Base-by-base conservation (phyloP, 2,888 invertebrate genomes). In the Lissonota sp. region DNA sequence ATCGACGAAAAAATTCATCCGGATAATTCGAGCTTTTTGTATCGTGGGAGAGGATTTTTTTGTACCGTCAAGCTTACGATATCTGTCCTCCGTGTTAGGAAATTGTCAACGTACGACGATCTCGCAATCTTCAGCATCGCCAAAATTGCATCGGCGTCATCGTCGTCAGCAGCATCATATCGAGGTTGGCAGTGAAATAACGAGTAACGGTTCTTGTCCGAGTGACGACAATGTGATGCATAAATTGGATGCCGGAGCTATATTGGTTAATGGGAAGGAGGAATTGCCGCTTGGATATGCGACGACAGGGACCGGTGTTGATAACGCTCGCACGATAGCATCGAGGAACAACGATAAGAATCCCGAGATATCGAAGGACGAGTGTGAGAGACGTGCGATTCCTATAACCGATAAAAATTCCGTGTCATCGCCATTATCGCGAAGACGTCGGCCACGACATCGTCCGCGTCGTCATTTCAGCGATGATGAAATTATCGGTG, bases 251-350 rank as follows among this genome's bases (percentile, higher is more conserved):
- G 92, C 92, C 89, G 93, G 85, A 87, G 93, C 90, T 89, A 94
- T 90, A 88, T 90, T 88, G 91, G 94, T 88, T 84, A 93, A 95
- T 85, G 96, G 96, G 10, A 95, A 94, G 88, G 96, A 96, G 90
- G 96, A 96, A 92, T 91, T 96, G 85, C 96, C 96, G 0, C 94
- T 94, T 73, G 91, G 90, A 44, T 93, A 93, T 85, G 93, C 93
- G 84, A 91, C 91, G 72, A 88, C 90, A 55, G 90, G 91, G 1
- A 70, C 70, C 71, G 83, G 86, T 14, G 85, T 83, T 83, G 85
- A 87, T 82, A 80, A 67, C 67, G 37, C 40, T 78, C 82, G 72
- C 77, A 55, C 46, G 83, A 42, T 74, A 26, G 1, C 26, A 60
- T 79, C 51, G 82, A 83, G 12, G 26, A 26, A 26, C 67, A 64